Evolutionary conservation across 2,888 invertebrate species (phyloP), one percentile per base, ranked within the genome.

Genomic region (Synanthedon formicaeformis): DNA sequence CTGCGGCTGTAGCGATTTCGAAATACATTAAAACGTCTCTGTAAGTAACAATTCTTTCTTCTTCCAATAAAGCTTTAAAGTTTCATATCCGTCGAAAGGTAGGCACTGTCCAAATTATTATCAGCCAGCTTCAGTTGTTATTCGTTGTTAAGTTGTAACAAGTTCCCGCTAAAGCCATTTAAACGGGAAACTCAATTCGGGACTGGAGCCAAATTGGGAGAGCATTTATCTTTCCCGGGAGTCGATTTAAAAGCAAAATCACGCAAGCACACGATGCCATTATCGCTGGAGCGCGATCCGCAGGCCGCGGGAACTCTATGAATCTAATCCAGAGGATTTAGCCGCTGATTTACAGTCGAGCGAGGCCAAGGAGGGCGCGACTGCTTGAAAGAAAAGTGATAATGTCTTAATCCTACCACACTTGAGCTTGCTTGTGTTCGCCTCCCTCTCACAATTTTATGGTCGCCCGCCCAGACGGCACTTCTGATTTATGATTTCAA

Each of bases 321-420:
- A 81, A 83, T 88, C 87, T 88, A 88, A 89, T 89, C 89, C 88
- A 71, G 76, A 74, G 88, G 87, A 86, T 87, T 84, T 83, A 81
- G 79, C 76, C 78, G 69, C 86, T 88, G 89, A 89, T 89, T 89
- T 88, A 87, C 84, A 85, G 85, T 75, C 80, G 77, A 73, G 69
- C 67, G 69, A 71, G 63, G 78, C 75, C 76, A 68, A 73, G 69
- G 75, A 78, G 82, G 85, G 84, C 83, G 78, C 76, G 75, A 75
- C 75, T 80, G 77, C 78, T 79, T 66, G 73, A 88, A 89, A 89
- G 89, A 89, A 90, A 90, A 90, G 90, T 90, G 90, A 90, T 90
- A 90, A 90, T 90, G 90, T 90, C 89, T 89, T 90, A 89, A 90
- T 89, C 89, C 89, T 81, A 84, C 81, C 88, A 87, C 88, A 88